A percentile compares a stretch with the other conserved stretches of the same genome.
Conservation (phyloP, 2,888 invertebrate genomes). For the Eristalinus sepulchralis region DNA sequence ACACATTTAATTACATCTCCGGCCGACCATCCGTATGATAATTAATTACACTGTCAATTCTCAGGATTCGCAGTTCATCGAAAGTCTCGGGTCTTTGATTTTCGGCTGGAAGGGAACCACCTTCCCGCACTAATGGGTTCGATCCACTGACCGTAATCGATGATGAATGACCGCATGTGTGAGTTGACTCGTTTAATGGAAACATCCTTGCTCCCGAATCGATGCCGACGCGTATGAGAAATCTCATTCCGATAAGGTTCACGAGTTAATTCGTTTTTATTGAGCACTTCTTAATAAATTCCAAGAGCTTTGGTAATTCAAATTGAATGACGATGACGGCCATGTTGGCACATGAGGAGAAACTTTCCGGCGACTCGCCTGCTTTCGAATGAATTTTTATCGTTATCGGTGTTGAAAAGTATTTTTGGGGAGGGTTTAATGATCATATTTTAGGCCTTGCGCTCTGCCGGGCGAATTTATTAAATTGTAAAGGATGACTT, state of each 20-base stretch:
- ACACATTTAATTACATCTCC: constrained; percentile 48
- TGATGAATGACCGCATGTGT: constrained; percentile 44
- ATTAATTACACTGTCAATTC: constrained; percentile 60
- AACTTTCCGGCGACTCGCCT: constrained; percentile 20
- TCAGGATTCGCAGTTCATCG: constrained; percentile 2
- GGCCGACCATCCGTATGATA: constrained; percentile 18
- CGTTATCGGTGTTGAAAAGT: not conserved
- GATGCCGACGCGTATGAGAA: not conserved
- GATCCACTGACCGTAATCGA: constrained; percentile 30
- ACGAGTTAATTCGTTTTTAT: constrained; percentile 23
- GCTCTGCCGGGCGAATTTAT: not conserved
- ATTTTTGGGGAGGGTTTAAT: not conserved
- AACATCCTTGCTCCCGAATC: constrained; percentile 34
- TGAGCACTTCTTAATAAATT: constrained; percentile 38
- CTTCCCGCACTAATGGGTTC: constrained; percentile 9
- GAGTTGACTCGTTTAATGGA: constrained; percentile 37
- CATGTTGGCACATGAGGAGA: not conserved
- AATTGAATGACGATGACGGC: not conserved
- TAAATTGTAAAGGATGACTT: constrained; percentile 11
- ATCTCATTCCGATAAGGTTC: not conserved
- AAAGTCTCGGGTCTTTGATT: constrained; percentile 23
- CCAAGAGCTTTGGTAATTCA: constrained; percentile 15
- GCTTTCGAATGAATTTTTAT: constrained; percentile 26
- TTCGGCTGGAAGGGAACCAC: not conserved
- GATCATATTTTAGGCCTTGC: not conserved